Evolutionary conservation across 2,113 vertebrate species (phyloP), one percentile per base, ranked within the genome.

Genomic region (Tonatia bakeri): DNA sequence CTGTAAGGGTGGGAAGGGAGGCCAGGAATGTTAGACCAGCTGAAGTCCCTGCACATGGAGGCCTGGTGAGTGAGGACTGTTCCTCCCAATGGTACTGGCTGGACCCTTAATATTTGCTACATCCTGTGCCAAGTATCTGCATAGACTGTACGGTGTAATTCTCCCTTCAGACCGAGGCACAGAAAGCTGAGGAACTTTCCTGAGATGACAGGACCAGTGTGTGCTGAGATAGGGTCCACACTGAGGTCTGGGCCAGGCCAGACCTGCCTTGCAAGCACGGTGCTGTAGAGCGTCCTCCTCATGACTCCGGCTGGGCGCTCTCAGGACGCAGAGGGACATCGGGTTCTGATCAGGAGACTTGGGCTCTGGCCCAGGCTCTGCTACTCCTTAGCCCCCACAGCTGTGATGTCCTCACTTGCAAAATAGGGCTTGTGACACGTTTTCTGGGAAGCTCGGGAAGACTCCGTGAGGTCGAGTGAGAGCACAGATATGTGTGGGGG

Each of bases 291-390:
- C n/a, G 24, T 70, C 36, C 31, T 54, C 16, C 11, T 7, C 7
- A 2, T 22, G 7, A 26, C 43, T 3, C 7, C 40, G 33, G 33
- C 0, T 73, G 19, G 75, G 7, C 5, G 19, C 31, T 4, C 0
- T 1, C n/a, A 20, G 20, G 73, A 92, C 65, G 50, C 6, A 6
- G 2, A 47, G 13, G 77, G 13, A 17, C 24, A 0, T 7, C 4
- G 20, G 7, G 3, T 16, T 47, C n/a, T 83, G 26, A 47, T 91
- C 36, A 15, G 79, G 59, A 50, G 43, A 38, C 50, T 54, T 36
- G 72, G 77, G 26, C 17, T 40, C 4, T 16, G 20, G 20, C 17
- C 26, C 3, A 43, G 54, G 7, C 7, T 80, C 31, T 52, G 45
- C 47, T 24, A 9, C 4, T 59, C 59, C 28, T 69, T 64, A 75